Conservation (phyloP, 64 coral and sea anemone genomes). For the Stichodactyla mertensii region DNA sequence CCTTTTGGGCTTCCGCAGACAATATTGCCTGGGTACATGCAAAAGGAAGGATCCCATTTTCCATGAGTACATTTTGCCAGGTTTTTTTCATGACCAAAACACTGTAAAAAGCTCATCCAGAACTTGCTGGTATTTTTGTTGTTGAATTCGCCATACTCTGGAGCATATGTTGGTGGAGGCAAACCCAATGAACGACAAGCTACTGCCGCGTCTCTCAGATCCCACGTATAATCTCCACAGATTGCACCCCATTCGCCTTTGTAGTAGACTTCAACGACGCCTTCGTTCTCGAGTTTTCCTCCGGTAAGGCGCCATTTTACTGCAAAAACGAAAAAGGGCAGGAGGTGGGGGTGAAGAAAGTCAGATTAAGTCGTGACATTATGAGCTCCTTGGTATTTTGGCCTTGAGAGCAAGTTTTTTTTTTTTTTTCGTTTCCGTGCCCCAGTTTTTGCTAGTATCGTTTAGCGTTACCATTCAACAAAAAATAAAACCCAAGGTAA, state of each 20-base stretch:
- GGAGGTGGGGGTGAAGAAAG: background rate
- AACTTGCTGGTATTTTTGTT: background rate
- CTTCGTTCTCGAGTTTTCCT: background rate
- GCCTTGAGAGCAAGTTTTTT: too few relatives aligned
- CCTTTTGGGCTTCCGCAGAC: background rate
- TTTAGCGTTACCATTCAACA: too few relatives aligned
- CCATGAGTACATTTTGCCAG: background rate
- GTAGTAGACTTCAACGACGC: background rate
- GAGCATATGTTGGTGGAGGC: background rate
- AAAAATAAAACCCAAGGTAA: too few relatives aligned
- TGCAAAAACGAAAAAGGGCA: background rate
- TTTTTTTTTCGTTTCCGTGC: too few relatives aligned
- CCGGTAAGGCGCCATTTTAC: background rate
- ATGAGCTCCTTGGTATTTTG: too few relatives aligned
- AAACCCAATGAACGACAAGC: background rate
- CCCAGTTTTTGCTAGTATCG: too few relatives aligned
- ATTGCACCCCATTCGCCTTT: background rate
- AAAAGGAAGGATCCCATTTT: background rate
- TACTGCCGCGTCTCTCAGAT: background rate
- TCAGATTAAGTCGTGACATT: too few relatives aligned
- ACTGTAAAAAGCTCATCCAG: background rate
- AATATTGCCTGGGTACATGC: background rate
- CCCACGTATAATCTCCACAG: background rate
- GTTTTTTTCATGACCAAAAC: background rate
- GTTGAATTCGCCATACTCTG: background rate